phyloP scores from a whole-genome alignment of 2,888 invertebrate species.

The Rotaria magnacalcarata region DNA sequence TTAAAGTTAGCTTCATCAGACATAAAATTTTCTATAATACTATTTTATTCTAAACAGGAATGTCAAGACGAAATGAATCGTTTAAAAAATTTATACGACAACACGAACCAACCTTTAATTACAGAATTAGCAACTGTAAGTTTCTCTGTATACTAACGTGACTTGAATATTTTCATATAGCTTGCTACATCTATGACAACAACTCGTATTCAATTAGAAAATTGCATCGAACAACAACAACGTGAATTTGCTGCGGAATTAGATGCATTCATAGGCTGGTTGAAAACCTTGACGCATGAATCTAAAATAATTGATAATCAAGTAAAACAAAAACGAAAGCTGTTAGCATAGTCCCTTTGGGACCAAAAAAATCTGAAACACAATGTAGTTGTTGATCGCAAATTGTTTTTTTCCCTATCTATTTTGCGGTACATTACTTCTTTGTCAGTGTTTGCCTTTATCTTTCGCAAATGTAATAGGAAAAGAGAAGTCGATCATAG shows the following conservation, averaged over 20 bases:
- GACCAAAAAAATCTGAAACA: too few species aligned
- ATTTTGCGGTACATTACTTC: too few species aligned
- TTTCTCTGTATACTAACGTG: neutral
- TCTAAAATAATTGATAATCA: neutral
- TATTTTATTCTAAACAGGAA: neutral
- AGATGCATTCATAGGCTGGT: neutral
- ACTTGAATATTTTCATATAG: neutral
- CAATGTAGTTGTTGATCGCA: too few species aligned
- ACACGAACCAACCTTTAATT: neutral
- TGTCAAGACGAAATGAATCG: neutral
- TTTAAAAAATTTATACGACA: neutral
- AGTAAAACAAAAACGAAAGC: neutral
- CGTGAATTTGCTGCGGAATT: neutral
- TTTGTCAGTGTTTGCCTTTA: too few species aligned
- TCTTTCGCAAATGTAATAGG: too few species aligned
- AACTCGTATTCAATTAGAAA: neutral
- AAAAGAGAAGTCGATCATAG: too few species aligned
- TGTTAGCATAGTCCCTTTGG: too few species aligned
- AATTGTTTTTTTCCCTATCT: too few species aligned
- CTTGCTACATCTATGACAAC: neutral
- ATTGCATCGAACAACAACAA: constrained; percentile 30
- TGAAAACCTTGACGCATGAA: neutral
- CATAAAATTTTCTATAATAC: too few species aligned
- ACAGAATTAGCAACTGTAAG: neutral
- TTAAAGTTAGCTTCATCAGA: neutral